These are phyloP conservation scores for Lycaena phlaeas DNA, from an alignment of 2,888 invertebrate genomes.

Conservation along the genomic window DNA sequence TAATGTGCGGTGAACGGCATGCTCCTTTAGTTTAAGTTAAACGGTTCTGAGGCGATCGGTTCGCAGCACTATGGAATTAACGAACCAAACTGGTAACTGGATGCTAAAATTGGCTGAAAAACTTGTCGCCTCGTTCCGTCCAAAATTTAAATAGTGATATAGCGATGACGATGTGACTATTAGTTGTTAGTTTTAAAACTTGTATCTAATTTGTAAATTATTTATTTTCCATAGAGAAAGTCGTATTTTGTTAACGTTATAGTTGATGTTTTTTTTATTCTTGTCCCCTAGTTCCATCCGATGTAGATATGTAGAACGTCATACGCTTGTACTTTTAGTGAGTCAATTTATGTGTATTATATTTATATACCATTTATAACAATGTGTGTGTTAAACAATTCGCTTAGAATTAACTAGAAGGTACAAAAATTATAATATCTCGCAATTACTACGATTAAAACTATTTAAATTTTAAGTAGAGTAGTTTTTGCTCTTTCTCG, in stretches of 20 bases:
- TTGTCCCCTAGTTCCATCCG: constrained; percentile 63
- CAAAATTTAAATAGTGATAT: constrained; percentile 53
- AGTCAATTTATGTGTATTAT: constrained; percentile 64
- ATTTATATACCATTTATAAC: constrained; percentile 51
- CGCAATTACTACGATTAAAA: neutral
- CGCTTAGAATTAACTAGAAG: constrained; percentile 16
- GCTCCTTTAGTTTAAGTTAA: constrained; percentile 47
- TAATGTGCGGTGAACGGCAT: constrained; percentile 64
- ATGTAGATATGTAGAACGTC: constrained; percentile 66
- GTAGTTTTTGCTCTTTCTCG: neutral
- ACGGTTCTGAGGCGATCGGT: constrained; percentile 36
- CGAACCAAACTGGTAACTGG: neutral
- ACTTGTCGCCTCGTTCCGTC: constrained; percentile 38
- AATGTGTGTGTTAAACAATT: constrained; percentile 42
- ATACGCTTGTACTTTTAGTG: constrained; percentile 72
- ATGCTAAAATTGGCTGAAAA: neutral
- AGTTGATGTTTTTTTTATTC: constrained; percentile 68
- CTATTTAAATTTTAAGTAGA: neutral
- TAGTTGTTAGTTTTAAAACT: constrained; percentile 59
- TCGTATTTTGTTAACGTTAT: constrained; percentile 73
- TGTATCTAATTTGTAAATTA: constrained; percentile 72
- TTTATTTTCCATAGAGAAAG: constrained; percentile 70
- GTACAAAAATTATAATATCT: neutral
- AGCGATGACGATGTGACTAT: constrained; percentile 59
- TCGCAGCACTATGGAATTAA: constrained; percentile 16